Evolutionary conservation across 2,113 vertebrate species (phyloP).

Genomic region (Hippocampus barbouri): DNA sequence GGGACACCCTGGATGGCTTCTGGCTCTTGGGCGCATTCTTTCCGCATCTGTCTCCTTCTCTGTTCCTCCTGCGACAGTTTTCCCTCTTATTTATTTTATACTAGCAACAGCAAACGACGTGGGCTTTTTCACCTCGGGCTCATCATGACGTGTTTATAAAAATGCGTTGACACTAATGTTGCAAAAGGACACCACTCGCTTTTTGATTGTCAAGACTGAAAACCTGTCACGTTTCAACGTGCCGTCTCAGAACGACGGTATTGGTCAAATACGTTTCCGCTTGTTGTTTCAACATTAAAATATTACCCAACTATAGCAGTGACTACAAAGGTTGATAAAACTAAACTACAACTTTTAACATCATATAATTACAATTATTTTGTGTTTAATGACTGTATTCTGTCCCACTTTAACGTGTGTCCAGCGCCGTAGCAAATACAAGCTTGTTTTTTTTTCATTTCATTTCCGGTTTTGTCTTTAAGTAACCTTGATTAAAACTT

Average conservation of each 20-base stretch:
- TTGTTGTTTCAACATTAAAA: not conserved
- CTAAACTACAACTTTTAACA: not conserved
- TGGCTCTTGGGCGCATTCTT: conserved; percentile 44
- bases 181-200: not conserved
- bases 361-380: not conserved
- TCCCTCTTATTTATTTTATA: not conserved
- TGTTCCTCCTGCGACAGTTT: conserved; percentile 27
- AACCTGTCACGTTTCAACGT: no score
- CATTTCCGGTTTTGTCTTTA: not conserved
- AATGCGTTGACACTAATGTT: not conserved
- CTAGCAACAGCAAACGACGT: not conserved
- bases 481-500: not conserved
- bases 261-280: not conserved
- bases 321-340: no score
- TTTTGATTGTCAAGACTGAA: not conserved
- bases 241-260: no score
- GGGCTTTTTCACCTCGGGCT: no score
- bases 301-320: no score
- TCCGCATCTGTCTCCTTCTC: conserved; percentile 45
- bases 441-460: no score
- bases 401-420: not conserved
- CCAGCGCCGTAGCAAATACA: not conserved
- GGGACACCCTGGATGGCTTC: conserved; percentile 42
- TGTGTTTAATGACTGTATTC: no score
- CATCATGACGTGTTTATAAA: no score